Base-by-base conservation (phyloP, 1,140 invertebrate genomes). In the Caerostris extrusa region DNA sequence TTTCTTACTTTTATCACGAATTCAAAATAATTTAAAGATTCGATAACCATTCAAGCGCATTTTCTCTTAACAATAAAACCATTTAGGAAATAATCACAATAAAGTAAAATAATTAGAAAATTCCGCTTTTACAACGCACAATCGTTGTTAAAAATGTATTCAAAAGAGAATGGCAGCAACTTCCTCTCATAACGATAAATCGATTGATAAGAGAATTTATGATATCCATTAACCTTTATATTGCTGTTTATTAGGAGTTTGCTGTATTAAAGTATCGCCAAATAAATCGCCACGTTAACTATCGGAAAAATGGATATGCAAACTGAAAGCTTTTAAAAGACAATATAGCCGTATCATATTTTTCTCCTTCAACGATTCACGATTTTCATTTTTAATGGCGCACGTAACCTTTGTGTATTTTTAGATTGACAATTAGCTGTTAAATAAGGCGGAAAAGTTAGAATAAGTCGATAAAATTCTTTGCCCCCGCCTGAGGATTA, bases 391-490 rank as follows among this genome's bases (percentile, higher is more conserved):
- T 77, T 77, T 77, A 77, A 50, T 34, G 53, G 10, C 12, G 8
- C 71, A 77, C 34, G 71, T 77, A 77, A 77, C 71, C 71, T 50
- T 10, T 50, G 71, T 77, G 53, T 50, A 77, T 77, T 77, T 77
- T 77, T 77, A 77, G 71, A 77, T 77, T 77, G 71, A 77, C 71
- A 77, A 77, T 77, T 77, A 77, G 71, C 8, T 50, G 71, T 77
- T 53, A 77, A 77, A 77, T 77, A 77, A 77, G 71, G 71, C 71
- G 71, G 50, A 77, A 77, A 77, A 77, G 71, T 50, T 77, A 53
- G 10, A 12, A 77, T 12, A 77, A 77, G 71, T 77, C 71, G 71
- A 77, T 77, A 77, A 77, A 77, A 77, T 19, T 53, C 71, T 53
- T 50, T 77, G 71, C 53, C 53, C 34, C 17, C 17, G 12, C 61